Base-by-base conservation (phyloP, 2,113 vertebrate species). In the Chelonoidis abingdonii region DNA sequence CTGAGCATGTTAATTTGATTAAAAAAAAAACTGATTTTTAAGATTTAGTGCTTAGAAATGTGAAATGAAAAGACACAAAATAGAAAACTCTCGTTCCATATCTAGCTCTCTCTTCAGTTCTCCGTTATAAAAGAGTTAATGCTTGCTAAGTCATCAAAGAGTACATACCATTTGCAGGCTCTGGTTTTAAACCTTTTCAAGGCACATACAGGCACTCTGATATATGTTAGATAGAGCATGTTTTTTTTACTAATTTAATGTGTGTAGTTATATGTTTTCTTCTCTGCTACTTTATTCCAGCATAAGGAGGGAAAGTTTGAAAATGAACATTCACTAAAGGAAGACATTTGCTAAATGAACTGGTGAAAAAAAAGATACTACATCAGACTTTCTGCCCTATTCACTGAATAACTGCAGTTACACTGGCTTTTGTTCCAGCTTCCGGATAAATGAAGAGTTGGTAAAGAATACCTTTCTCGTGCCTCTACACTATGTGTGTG, bases 391-490 rank as follows among this genome's bases (percentile, higher is more conserved):
- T 90, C 80, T 50, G 76, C 35, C 27, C 47, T 54, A 57, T 10
- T 2, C 17, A 62, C 1, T 75, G n/a, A 78, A 38, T 47, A 57
- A 0, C 0, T 25, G 17, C 21, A 89, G 3, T 10, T 10, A 81
- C 31, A 4, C 4, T 83, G 2, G 6, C n/a, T 92, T 80, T 22
- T 72, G 4, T 1, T 65, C 17, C 17, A 29, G 24, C 31, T 57
- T 83, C 27, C 35, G 10, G 1, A 12, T 11, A 0, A 85, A 47
- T 5, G 13, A 89, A 80, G 81, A 38, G 2, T 4, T 21, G 4
- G n/a, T 47, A 49, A 47, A 47, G n/a, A 84, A 16, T 62, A 44
- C 2, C 17, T 90, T 91, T 21, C 25, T 41, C 24, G 22, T 5
- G 13, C 13, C 83, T 90, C 80, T 90, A 21, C 16, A 82, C 59